Percentiles rank a stretch among this genome's conserved stretches.
Conservation (phyloP, 1,140 invertebrate genomes). For the Coenobita brevimanus region DNA sequence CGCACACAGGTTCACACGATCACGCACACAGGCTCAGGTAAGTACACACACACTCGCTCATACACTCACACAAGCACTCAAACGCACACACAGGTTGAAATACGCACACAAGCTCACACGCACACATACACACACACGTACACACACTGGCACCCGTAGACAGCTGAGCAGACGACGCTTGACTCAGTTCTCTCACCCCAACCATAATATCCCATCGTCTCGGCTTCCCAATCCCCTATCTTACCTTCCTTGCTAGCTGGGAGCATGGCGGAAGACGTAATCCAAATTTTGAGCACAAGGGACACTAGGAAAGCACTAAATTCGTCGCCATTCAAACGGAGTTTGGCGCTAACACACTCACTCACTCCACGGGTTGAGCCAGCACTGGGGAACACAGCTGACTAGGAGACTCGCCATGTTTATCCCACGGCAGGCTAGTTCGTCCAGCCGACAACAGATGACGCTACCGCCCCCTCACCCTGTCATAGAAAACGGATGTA, state of each 20-base stretch:
- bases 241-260: conserved; percentile 35
- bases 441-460: conserved; percentile 27
- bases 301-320: conserved; percentile 52
- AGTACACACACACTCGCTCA: too few species aligned
- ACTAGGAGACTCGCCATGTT: conserved; percentile 51
- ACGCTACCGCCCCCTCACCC: not conserved
- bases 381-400: conserved; percentile 48
- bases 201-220: too few species aligned
- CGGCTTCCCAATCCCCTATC: too few species aligned
- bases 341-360: conserved; percentile 48
- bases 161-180: too few species aligned
- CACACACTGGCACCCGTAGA: too few species aligned
- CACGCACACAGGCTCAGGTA: too few species aligned
- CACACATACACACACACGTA: too few species aligned
- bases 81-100: too few species aligned
- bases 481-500: conserved; percentile 33
- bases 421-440: conserved; percentile 6
- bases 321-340: conserved; percentile 51
- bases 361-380: conserved; percentile 47
- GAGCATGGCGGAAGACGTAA: conserved; percentile 48
- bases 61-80: too few species aligned
- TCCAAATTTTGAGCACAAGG: conserved; percentile 52
- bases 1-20: too few species aligned
- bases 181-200: too few species aligned
- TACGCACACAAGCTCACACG: too few species aligned